These are phyloP conservation scores for Parnassius smintheus DNA, from an alignment of 2,888 invertebrate species.

Conservation along the genomic window DNA sequence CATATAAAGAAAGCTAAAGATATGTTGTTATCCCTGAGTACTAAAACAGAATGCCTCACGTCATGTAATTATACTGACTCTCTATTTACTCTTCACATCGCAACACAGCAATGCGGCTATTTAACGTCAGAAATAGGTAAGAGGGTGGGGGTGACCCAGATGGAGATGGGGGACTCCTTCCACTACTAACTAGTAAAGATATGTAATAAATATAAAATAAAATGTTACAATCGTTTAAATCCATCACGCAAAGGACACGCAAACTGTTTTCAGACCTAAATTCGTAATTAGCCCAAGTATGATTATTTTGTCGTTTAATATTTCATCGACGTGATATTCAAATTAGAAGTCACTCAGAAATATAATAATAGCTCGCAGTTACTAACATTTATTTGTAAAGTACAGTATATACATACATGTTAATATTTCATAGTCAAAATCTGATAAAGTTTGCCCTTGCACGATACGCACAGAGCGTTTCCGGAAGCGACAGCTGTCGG, in stretches of 20 bases:
- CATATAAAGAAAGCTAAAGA: no score
- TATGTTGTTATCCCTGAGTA: no score
- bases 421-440: slow-evolving; percentile 25
- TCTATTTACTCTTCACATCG: no score
- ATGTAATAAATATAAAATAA: neutral
- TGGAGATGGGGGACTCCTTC: no score
- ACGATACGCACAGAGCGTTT: slow-evolving; percentile 28
- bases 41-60: no score
- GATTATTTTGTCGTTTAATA: slow-evolving; percentile 20
- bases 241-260: slow-evolving; percentile 6
- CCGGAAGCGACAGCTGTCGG: slow-evolving; percentile 37
- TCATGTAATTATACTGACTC: no score
- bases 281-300: slow-evolving; percentile 12
- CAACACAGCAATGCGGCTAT: no score
- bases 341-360: slow-evolving; percentile 11
- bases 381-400: slow-evolving; percentile 10
- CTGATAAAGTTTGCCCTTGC: slow-evolving; percentile 30
- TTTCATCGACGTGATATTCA: slow-evolving; percentile 25
- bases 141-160: no score
- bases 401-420: slow-evolving; percentile 8
- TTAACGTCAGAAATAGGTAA: no score
- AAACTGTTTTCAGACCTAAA: slow-evolving; percentile 9
- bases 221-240: slow-evolving; percentile 5
- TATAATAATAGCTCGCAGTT: slow-evolving; percentile 21
- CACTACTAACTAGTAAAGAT: no score